Conservation (phyloP, 2,797 vertebrate species). For the Sebastes diploproa region DNA sequence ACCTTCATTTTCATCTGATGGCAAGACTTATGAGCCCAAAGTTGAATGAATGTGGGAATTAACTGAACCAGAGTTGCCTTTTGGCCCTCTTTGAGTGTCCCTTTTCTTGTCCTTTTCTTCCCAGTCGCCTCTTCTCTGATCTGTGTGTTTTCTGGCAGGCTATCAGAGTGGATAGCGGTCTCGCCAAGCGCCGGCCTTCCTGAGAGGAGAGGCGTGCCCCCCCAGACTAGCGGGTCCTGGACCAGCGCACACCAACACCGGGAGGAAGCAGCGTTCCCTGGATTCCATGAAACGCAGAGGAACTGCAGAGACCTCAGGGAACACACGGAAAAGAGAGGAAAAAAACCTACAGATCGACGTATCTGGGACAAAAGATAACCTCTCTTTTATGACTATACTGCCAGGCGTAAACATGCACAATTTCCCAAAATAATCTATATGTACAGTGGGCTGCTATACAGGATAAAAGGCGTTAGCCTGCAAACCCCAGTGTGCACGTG, state of each 20-base stretch:
- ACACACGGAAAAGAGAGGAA: background rate
- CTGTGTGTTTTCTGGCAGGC: constrained; percentile 76
- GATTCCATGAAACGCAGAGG: constrained; percentile 67
- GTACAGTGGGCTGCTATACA: constrained; percentile 33
- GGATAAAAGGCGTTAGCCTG: constrained; percentile 65
- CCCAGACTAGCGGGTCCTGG: constrained; percentile 56
- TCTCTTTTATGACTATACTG: constrained; percentile 18
- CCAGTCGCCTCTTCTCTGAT: constrained; percentile 59
- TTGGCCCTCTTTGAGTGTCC: constrained; percentile 30
- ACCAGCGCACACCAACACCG: constrained; percentile 53
- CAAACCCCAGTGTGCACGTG: constrained; percentile 60
- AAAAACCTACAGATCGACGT: background rate
- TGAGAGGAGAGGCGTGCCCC: constrained; percentile 69
- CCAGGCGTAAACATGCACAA: constrained; percentile 9
- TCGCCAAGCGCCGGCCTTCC: constrained; percentile 75
- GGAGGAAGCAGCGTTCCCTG: constrained; percentile 67
- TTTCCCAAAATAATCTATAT: constrained; percentile 24
- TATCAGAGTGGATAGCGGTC: constrained; percentile 63
- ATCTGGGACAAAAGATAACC: constrained; percentile 42
- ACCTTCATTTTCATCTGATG: background rate
- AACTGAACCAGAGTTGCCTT: constrained; percentile 22
- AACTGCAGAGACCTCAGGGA: constrained; percentile 54
- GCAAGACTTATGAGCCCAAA: constrained; percentile 3
- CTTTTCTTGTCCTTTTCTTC: constrained; percentile 32
- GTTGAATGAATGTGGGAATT: constrained; percentile 36